Base-by-base conservation (phyloP, 2,797 vertebrate species). In the Sebastes kiyomatsui region DNA sequence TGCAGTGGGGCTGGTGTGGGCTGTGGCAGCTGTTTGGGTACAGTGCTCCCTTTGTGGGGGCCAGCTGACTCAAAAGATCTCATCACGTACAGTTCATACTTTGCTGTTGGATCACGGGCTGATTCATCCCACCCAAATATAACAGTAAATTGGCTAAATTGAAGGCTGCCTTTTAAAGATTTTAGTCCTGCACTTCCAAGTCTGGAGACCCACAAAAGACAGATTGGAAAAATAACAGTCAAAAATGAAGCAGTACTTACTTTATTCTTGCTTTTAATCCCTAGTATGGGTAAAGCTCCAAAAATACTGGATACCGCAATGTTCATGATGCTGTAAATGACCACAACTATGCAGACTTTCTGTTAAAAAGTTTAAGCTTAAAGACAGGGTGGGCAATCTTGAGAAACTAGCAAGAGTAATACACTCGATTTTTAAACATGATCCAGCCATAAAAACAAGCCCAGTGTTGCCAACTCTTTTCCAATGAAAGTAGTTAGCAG, bases 11-110 rank as follows among this genome's bases (percentile, higher is more conserved):
- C 73, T 71, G 71, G 77, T 85, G 88, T 75, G 67, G 81, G 81
- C 72, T 56, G 84, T 16, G 75, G 83, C 92, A 93, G 93, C 90
- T 94, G 93, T 89, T 88, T 83, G 87, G 81, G 83, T 79, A 92
- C 88, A 91, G 84, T 70, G 75, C 72, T 85, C 16, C 62, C 80
- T 89, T 88, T 90, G 90, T 90, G 52, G 74, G 38, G 64, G 70
- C 67, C 89, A 82, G 87, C 86, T 90, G 89, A 89, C 86, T 89
- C 77, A 80, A 86, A 86, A 90, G 76, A 90, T 83, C 84, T 89
- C 85, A 84, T 80, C 81, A 30, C 23, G 75, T 83, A 87, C 77
- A 85, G 90, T 80, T 86, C 68, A 89, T 72, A 77, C 64, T 88
- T 56, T 64, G 62, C 56, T 58, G 70, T 55, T 54, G 46, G 72